Evolutionary conservation across 2,797 vertebrate genomes (phyloP), one percentile per base, ranked within the genome.

Genomic region (Stomatorhinus walkeri): DNA sequence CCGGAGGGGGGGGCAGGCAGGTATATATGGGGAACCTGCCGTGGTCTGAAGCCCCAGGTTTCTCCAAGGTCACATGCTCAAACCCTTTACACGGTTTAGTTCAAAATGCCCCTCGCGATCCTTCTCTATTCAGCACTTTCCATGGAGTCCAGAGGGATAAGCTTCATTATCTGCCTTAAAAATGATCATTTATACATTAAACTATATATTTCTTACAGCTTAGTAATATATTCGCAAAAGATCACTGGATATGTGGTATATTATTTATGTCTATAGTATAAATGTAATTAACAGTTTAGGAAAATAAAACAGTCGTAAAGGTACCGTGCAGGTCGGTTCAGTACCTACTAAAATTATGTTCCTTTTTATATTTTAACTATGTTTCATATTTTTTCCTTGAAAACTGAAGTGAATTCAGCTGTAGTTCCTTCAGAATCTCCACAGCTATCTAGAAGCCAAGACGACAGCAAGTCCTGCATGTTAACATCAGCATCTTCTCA

Each of bases 1-100:
- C n/a, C n/a, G n/a, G 92, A 93, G 92, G 87, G 36, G 68, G 90
- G 54, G 79, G 88, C 89, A 28, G 90, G 92, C 90, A 91, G 87
- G 51, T 56, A 43, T 48, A 90, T 89, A 88, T 90, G 88, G 88
- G 10, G 46, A 14, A 22, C 1, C 43, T n/a, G 19, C 43, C 3
- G 32, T 36, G n/a, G n/a, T 10, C 4, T 24, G 4, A 22, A 22
- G 22, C 46, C 14, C 1, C n/a, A 56, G 24, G 24, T 86, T 19
- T 3, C 84, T 86, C 43, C 59, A 88, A 36, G 19, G 85, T 87
- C 85, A 59, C 46, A 61, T 24, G n/a, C 12, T 72, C 19, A 68
- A 16, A 52, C 32, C 1, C 64, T 76, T 28, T 46, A 46, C 59
- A 61, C 28, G n/a, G 52, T 24, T 88, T 24, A 40, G 40, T 49